Evolutionary conservation across 1,140 invertebrate species (phyloP).

Genomic region (Marisa cornuarietis): DNA sequence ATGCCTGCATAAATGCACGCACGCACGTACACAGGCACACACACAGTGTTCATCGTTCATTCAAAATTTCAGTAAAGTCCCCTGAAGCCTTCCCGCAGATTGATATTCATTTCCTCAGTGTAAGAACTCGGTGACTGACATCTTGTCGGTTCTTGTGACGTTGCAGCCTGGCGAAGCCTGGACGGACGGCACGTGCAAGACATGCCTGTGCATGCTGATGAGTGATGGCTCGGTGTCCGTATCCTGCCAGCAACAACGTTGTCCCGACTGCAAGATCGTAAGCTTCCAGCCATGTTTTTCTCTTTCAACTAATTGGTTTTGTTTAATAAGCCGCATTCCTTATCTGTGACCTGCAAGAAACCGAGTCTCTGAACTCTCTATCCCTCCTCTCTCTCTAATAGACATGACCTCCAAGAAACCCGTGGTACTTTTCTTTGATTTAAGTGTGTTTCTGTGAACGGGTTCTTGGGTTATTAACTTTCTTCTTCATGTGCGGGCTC

Average conservation of each 20-base stretch:
- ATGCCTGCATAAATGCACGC: too few relatives aligned
- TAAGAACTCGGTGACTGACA: neutral
- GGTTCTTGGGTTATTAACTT: neutral
- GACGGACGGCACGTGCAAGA: constrained; percentile 39
- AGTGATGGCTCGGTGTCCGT: constrained; percentile 18
- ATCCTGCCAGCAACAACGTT: neutral
- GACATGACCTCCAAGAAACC: neutral
- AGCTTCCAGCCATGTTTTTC: neutral
- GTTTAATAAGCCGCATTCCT: too few relatives aligned
- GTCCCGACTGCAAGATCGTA: constrained; percentile 7
- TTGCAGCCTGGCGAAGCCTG: constrained; percentile 36
- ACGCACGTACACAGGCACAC: too few relatives aligned
- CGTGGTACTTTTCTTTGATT: constrained; percentile 2
- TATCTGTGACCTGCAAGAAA: too few relatives aligned
- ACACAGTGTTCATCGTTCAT: neutral
- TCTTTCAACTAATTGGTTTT: neutral
- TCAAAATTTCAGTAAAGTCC: neutral
- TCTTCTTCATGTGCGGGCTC: neutral
- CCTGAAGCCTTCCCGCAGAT: neutral
- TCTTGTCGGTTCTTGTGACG: neutral
- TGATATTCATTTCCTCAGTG: too few relatives aligned
- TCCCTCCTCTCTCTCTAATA: neutral
- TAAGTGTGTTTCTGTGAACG: constrained; percentile 1
- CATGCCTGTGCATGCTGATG: constrained; percentile 35
- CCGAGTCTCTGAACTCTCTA: neutral